phyloP scores from a whole-genome alignment of 92 coral and sea anemone species.

The Plumapathes pennacea region DNA sequence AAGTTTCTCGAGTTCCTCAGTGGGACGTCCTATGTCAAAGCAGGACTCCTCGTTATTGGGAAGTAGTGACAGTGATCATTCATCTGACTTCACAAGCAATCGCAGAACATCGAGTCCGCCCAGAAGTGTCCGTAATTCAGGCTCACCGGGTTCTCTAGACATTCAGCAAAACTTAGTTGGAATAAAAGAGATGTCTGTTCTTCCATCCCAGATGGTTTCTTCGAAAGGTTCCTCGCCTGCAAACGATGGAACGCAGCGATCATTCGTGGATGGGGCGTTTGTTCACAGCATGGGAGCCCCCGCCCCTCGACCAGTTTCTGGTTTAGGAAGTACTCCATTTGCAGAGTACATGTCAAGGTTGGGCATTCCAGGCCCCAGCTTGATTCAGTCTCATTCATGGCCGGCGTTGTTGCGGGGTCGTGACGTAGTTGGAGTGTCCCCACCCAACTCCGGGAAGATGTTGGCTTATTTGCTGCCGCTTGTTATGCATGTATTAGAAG shows the following conservation, averaged over 20 bases:
- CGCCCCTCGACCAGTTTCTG: constrained; percentile 50
- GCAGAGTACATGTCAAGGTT: constrained; percentile 50
- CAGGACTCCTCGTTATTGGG: no score
- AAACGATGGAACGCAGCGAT: constrained; percentile 1
- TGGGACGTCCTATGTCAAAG: no score
- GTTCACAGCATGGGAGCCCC: constrained; percentile 58
- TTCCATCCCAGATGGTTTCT: constrained; percentile 18
- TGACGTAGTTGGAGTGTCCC: constrained; percentile 82
- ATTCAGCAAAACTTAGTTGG: neutral
- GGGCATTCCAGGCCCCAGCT: constrained; percentile 45
- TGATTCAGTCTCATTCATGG: constrained; percentile 82
- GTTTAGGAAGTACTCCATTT: constrained; percentile 56
- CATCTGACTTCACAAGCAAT: no score
- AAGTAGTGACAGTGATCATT: no score
- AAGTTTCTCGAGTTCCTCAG: no score
- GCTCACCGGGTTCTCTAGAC: neutral
- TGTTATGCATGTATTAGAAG: constrained; percentile 63
- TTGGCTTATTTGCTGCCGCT: constrained; percentile 78
- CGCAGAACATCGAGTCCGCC: no score
- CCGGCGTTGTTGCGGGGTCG: constrained; percentile 92
- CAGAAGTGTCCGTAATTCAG: no score
- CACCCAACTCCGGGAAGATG: constrained; percentile 37
- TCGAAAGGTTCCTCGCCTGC: neutral
- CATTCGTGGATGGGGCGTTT: constrained; percentile 39
- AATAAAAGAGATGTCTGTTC: no score